These are phyloP conservation scores for Tetanocera ferruginea DNA, from an alignment of 2,888 invertebrate species.

Conservation along the genomic window DNA sequence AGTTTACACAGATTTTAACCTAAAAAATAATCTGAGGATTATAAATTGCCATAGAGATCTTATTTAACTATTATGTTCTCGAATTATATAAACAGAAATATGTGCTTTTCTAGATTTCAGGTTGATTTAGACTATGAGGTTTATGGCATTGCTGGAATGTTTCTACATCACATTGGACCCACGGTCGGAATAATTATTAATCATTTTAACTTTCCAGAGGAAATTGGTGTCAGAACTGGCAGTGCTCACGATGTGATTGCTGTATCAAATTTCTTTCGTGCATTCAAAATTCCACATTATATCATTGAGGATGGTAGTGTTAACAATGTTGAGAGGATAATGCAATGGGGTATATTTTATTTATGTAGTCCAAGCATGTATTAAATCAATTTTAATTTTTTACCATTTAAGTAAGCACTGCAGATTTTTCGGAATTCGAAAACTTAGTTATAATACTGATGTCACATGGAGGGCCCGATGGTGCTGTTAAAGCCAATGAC, in stretches of 20 bases:
- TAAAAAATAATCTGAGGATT: no score
- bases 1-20: no score
- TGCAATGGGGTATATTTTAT: background rate
- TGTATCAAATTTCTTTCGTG: background rate
- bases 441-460: background rate
- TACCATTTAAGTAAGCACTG: background rate
- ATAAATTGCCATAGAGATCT: no score
- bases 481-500: background rate
- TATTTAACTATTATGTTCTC: no score
- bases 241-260: background rate
- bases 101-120: background rate
- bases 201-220: background rate
- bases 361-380: background rate
- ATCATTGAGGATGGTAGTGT: slow-evolving; percentile 8
- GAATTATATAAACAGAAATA: no score
- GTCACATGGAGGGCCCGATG: background rate
- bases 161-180: background rate
- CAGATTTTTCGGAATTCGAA: background rate
- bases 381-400: background rate
- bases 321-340: background rate
- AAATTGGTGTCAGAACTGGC: background rate
- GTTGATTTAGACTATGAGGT: background rate
- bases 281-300: background rate
- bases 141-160: slow-evolving; percentile 1
- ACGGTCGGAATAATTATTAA: background rate